phyloP scores from a whole-genome alignment of 2,797 vertebrate genomes.

The Cirrhinus molitorella region DNA sequence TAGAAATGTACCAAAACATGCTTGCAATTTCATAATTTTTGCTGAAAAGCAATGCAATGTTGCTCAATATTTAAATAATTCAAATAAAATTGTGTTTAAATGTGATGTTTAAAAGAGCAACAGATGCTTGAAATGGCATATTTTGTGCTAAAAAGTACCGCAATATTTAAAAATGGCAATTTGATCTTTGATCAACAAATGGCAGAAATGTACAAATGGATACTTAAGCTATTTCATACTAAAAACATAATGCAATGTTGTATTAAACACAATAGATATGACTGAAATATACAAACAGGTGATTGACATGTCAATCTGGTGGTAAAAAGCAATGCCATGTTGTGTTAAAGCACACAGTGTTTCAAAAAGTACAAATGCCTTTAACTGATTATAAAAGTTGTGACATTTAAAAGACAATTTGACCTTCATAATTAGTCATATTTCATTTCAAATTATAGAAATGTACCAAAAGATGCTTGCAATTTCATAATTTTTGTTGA shows the following conservation, averaged over 20 bases:
- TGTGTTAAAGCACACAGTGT: not conserved
- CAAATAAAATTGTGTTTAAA: no score
- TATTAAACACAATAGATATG: not conserved
- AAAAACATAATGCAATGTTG: not conserved
- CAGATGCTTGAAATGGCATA: no score
- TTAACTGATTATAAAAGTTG: not conserved
- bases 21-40: no score
- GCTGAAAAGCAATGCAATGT: no score
- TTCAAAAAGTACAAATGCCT: not conserved
- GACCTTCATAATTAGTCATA: not conserved
- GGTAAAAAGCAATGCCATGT: not conserved
- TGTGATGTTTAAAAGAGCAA: no score
- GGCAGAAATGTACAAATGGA: not conserved
- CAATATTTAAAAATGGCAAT: no score
- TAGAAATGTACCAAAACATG: no score
- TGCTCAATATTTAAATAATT: no score
- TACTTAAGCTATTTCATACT: not conserved
- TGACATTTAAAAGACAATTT: not conserved
- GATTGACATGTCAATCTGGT: not conserved
- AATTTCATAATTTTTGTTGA: not conserved
- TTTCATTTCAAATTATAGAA: not conserved
- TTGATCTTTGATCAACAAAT: no score
- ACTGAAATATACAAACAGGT: not conserved
- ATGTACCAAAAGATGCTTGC: not conserved
- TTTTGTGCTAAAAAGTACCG: no score